These are phyloP conservation scores for Atopsyche davidsoni DNA, from an alignment of 1,140 invertebrate genomes.

Conservation along the genomic window DNA sequence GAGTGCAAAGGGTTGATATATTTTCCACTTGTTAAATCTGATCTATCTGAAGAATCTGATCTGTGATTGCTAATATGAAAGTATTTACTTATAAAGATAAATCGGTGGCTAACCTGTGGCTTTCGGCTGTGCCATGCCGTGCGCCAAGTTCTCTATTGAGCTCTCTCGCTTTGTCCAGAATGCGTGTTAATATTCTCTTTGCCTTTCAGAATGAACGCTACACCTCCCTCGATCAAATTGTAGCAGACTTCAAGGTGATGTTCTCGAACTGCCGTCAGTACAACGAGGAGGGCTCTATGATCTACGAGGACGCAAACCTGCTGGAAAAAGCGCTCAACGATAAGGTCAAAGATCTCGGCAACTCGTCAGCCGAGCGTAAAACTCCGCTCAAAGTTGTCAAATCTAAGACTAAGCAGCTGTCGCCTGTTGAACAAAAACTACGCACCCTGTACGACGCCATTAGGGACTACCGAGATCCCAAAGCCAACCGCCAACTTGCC, in stretches of 20 bases:
- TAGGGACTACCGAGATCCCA: conserved; percentile 82
- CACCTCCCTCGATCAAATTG: conserved; percentile 54
- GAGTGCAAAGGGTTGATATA: too few species aligned
- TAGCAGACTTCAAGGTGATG: conserved; percentile 72
- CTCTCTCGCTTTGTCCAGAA: too few species aligned
- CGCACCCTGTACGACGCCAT: conserved; percentile 86
- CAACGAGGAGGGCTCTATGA: conserved; percentile 92
- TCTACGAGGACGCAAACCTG: conserved; percentile 89
- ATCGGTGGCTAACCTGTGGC: too few species aligned
- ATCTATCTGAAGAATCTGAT: too few species aligned
- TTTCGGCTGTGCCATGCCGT: too few species aligned
- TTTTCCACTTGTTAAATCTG: too few species aligned
- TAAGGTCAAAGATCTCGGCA: conserved; percentile 68
- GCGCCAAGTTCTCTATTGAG: too few species aligned
- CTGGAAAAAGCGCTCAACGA: conserved; percentile 80
- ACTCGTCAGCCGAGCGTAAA: conserved; percentile 36
- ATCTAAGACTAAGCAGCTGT: conserved; percentile 33
- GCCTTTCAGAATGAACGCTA: conserved; percentile 51
- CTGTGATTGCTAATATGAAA: too few species aligned
- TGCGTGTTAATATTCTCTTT: too few species aligned
- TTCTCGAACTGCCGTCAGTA: conserved; percentile 93
- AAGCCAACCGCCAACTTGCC: conserved; percentile 75
- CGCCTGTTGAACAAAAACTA: conserved; percentile 68
- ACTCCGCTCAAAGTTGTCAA: conserved; percentile 34
- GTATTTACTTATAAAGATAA: too few species aligned